These are phyloP conservation scores for Hypena proboscidalis DNA, from an alignment of 2,888 invertebrate genomes.

Conservation along the genomic window DNA sequence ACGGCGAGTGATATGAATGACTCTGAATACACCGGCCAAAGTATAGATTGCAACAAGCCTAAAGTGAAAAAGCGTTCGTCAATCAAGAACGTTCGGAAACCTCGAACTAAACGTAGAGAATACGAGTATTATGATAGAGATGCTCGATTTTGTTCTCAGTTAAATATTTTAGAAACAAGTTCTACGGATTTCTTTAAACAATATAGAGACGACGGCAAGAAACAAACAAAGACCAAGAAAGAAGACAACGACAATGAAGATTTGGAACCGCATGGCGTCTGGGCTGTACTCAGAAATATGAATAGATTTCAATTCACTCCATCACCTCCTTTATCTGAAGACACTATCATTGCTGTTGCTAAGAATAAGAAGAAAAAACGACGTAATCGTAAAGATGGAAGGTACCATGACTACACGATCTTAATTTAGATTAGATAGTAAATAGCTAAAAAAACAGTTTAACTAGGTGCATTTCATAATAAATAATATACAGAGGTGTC, in stretches of 20 bases:
- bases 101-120: conserved; percentile 44
- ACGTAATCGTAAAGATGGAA: conserved; percentile 53
- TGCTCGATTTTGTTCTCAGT: conserved; percentile 58
- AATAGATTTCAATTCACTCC: conserved; percentile 68
- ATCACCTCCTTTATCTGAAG: conserved; percentile 66
- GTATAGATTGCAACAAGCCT: conserved; percentile 43
- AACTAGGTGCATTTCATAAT: too few relatives aligned
- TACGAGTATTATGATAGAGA: conserved; percentile 62
- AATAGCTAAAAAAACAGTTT: too few relatives aligned
- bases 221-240: neutral
- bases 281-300: conserved; percentile 71
- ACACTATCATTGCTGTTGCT: conserved; percentile 48
- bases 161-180: conserved; percentile 63
- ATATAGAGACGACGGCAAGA: conserved; percentile 52
- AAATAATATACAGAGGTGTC: too few relatives aligned
- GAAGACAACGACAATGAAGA: conserved; percentile 48
- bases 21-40: conserved; percentile 61
- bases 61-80: conserved; percentile 54
- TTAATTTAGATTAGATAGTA: too few relatives aligned
- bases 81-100: conserved; percentile 43
- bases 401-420: too few relatives aligned
- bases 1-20: conserved; percentile 77
- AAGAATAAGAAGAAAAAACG: conserved; percentile 54
- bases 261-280: conserved; percentile 60
- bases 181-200: conserved; percentile 59